Evolutionary conservation across 2,113 vertebrate genomes (phyloP).

Genomic region (Rhinoderma darwinii): DNA sequence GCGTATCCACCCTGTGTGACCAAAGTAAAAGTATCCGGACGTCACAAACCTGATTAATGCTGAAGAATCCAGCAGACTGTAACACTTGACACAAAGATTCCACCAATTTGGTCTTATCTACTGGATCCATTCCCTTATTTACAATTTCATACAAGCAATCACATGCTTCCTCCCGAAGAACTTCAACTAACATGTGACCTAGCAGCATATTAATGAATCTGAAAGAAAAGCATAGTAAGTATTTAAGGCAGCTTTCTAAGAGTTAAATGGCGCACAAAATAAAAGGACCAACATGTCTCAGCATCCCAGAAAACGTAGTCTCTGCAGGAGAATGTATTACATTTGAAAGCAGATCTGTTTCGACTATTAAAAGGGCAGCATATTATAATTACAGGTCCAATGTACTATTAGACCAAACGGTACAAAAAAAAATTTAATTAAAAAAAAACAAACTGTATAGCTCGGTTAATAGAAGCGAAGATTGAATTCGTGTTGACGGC

Average conservation of each 20-base stretch:
- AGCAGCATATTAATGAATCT: slow-evolving; percentile 98
- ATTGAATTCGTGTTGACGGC: too few relatives aligned
- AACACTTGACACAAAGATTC: slow-evolving; percentile 94
- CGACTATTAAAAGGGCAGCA: too few relatives aligned
- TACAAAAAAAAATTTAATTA: too few relatives aligned
- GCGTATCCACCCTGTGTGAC: too few relatives aligned
- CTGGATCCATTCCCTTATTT: slow-evolving; percentile 98
- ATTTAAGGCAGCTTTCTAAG: background rate
- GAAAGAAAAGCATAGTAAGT: slow-evolving; percentile 37
- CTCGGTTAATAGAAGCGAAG: too few relatives aligned
- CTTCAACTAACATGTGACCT: slow-evolving; percentile 96
- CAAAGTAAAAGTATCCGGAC: background rate
- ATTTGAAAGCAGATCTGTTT: too few relatives aligned
- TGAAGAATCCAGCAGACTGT: slow-evolving; percentile 95
- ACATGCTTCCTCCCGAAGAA: slow-evolving; percentile 95
- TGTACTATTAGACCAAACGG: too few relatives aligned
- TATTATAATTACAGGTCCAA: too few relatives aligned
- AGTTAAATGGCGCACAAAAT: background rate
- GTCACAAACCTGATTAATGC: slow-evolving; percentile 85
- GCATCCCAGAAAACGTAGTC: too few relatives aligned
- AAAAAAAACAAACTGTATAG: too few relatives aligned
- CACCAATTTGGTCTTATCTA: slow-evolving; percentile 97
- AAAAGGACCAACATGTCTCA: too few relatives aligned
- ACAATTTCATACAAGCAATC: slow-evolving; percentile 98
- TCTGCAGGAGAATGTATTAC: too few relatives aligned